phyloP scores from a whole-genome alignment of 2,113 vertebrate genomes.

The Sylvietta virens region DNA sequence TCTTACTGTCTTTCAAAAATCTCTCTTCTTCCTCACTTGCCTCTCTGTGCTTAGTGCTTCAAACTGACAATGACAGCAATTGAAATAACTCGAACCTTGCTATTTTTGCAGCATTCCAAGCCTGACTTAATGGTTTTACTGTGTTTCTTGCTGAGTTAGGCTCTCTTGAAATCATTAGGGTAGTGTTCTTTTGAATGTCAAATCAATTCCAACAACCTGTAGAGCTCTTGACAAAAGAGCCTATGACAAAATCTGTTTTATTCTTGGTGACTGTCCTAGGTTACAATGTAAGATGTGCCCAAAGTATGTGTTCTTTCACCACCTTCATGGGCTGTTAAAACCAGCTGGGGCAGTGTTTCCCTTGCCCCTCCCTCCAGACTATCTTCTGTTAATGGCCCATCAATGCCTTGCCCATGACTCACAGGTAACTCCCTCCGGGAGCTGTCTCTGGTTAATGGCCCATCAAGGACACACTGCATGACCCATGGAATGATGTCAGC shows the following conservation, averaged over 20 bases:
- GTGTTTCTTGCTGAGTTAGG: not conserved
- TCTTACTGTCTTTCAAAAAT: not conserved
- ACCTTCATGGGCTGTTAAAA: too few relatives aligned
- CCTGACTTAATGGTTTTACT: not conserved
- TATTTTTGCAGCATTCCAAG: not conserved
- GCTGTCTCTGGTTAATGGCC: too few relatives aligned
- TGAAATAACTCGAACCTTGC: not conserved
- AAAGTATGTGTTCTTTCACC: too few relatives aligned
- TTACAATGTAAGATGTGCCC: too few relatives aligned
- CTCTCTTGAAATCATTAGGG: not conserved
- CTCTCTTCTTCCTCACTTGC: not conserved
- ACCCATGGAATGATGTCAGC: too few relatives aligned
- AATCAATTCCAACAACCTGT: slow-evolving; percentile 41
- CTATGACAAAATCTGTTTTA: not conserved
- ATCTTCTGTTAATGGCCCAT: too few relatives aligned
- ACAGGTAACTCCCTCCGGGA: too few relatives aligned
- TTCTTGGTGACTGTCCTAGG: too few relatives aligned
- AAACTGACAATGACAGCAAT: not conserved
- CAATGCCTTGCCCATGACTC: too few relatives aligned
- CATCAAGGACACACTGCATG: too few relatives aligned
- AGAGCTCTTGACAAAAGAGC: not conserved
- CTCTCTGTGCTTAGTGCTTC: not conserved
- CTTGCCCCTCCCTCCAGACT: too few relatives aligned
- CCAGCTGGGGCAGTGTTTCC: too few relatives aligned
- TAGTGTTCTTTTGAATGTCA: slow-evolving; percentile 12